Evolutionary conservation across 2,888 invertebrate species (phyloP), one percentile per base, ranked within the genome.

Genomic region (Smittia sp.): DNA sequence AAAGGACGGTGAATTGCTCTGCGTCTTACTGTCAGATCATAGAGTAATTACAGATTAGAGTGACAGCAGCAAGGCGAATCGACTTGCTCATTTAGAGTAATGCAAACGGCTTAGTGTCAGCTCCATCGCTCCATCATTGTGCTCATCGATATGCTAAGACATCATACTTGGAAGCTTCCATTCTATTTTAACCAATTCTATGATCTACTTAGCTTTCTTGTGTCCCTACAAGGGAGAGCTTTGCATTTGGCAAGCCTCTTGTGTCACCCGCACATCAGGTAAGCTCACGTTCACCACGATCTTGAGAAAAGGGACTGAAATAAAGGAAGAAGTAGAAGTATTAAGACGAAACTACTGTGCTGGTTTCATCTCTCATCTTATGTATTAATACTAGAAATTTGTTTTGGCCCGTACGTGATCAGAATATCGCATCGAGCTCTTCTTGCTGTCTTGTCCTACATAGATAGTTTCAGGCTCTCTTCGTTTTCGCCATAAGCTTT

Each of bases 341-440:
- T 46, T 46, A 46, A 46, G 58, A 58, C 7, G 58, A 69, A 46
- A 39, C 65, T 65, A 69, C 69, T 69, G 7, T 69, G 52, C 46
- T 69, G 69, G 69, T 69, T 69, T 69, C 69, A 69, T 69, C 69
- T 69, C 69, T 69, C 69, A 69, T 69, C 69, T 69, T n/a, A n/a
- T n/a, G n/a, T n/a, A 69, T 69, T 69, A 69, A 69, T 69, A 54
- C 69, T 69, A 27, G 54, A 69, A 69, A 54, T 69, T 69, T 68
- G 68, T 52, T 69, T 69, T 69, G 25, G 24, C 52, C 18, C 24
- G 25, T 54, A 69, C 69, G 69, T 69, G 69, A 69, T 69, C 69
- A 32, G 69, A 69, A 69, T 69, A 52, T 7, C 63, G 15, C 63
- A 58, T 22, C 18, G 22, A 58, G 22, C 25, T 22, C 18, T 9